These are phyloP conservation scores for Pachyuromys duprasi DNA, from an alignment of 2,797 vertebrate genomes.

Conservation along the genomic window DNA sequence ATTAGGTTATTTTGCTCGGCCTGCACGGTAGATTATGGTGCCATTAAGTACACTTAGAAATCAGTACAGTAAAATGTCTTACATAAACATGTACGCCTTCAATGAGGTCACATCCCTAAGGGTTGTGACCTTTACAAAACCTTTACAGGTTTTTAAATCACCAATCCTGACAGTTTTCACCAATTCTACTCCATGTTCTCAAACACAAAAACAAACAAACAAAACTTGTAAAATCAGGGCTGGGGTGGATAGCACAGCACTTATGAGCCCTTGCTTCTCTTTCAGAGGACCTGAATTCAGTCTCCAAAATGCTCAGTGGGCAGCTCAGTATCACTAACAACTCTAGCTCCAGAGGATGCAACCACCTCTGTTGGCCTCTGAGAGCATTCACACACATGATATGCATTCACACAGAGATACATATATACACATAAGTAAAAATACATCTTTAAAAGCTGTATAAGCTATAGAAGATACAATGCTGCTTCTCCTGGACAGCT, in stretches of 20 bases:
- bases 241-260: too few species aligned
- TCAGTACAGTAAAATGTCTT: conserved; percentile 18
- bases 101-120: background rate
- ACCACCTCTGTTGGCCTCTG: background rate
- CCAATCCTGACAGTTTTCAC: background rate
- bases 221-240: background rate
- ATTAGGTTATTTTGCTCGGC: background rate
- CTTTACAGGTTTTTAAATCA: background rate
- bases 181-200: background rate
- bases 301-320: background rate
- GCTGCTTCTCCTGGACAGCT: background rate
- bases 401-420: background rate
- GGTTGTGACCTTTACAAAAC: too few species aligned
- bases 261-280: background rate
- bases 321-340: background rate
- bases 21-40: background rate
- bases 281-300: background rate
- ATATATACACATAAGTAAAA: background rate
- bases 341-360: background rate
- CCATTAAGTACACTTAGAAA: background rate
- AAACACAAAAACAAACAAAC: background rate
- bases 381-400: background rate
- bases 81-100: background rate
- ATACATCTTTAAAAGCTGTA: background rate
- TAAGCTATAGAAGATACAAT: background rate